Evolutionary conservation across 92 coral and sea anemone genomes (phyloP), one percentile per base, ranked within the genome.

Genomic region (Epizoanthus scotinus): DNA sequence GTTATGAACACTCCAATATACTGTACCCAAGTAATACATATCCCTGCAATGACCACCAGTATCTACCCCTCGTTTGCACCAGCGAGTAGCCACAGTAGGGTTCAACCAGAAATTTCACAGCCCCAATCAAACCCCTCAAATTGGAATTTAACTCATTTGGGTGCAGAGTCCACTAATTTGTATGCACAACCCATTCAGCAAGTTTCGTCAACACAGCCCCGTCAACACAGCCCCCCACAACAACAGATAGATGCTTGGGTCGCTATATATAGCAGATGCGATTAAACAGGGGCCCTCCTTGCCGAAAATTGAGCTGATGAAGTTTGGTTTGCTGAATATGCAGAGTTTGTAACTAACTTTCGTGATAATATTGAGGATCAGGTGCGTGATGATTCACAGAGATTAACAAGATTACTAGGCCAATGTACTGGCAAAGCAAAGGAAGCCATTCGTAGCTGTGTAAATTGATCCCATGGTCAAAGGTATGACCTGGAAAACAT

Each of bases 331-430:
- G 67, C 84, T 9, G 91, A 92, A 67, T 92, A 82, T 86, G 78
- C 87, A 12, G 92, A 90, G 54, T 92, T 92, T 56, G 63, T 85
- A 2, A 82, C 86, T n/a, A 92, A 82, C 63, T 92, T 89, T 50
- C 60, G 63, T 5, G 87, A 90, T 55, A 85, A 85, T 19, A 63
- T 87, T 18, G 94, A 90, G 52, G 67, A 82, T 61, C 89, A 86
- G 19, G 90, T 90, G 9, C 21, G 85, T 3, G 92, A 92, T 36
- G 90, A 87, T 20, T 90, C 97, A 5, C 90, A 87, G 42, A 84
- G 91, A 71, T 69, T 92, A 0, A 83, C 94, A 29, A 79, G 86
- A 19, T 54, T 92, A 47, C 74, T 90, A 3, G 90, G 88, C 6
- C 87, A 92, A 74, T 92, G 93, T 67, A 73, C 42, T 25, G 92